These are phyloP conservation scores for Drosophila tanythrix DNA, from an alignment of 2,888 invertebrate genomes.

Conservation along the genomic window DNA sequence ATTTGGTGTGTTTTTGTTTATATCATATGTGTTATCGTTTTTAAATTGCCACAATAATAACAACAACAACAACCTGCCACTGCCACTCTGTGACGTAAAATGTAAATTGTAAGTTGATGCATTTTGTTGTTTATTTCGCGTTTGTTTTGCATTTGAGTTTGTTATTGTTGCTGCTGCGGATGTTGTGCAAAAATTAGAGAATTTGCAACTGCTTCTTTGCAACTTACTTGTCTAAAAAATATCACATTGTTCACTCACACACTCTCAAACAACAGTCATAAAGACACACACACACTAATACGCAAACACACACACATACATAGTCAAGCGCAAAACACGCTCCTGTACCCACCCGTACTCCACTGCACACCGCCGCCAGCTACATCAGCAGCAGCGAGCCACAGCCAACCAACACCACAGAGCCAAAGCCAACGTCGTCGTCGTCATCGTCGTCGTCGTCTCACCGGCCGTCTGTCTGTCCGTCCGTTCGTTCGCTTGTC, in stretches of 20 bases:
- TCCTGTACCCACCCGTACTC: conserved; percentile 77
- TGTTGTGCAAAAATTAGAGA: conserved; percentile 39
- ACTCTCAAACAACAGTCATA: conserved; percentile 31
- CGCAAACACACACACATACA: conserved; percentile 29
- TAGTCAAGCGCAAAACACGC: conserved; percentile 76
- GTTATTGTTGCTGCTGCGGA: conserved; percentile 28
- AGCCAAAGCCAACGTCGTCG: conserved; percentile 76
- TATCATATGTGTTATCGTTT: conserved; percentile 44
- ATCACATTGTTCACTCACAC: conserved; percentile 48
- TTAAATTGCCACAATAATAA: conserved; percentile 47
- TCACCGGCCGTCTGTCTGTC: conserved; percentile 60
- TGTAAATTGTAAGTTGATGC: conserved; percentile 72
- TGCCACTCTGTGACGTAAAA: conserved; percentile 58
- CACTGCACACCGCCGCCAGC: conserved; percentile 65
- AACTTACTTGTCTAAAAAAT: conserved; percentile 45
- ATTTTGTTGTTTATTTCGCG: conserved; percentile 23
- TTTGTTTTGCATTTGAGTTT: conserved; percentile 27
- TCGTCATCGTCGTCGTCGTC: conserved; percentile 48
- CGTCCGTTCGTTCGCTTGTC: conserved; percentile 46
- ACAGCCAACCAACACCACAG: conserved; percentile 70
- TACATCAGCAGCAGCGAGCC: conserved; percentile 54
- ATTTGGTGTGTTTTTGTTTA: conserved; percentile 38
- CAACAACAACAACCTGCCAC: conserved; percentile 70
- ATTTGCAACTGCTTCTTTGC: conserved; percentile 28
- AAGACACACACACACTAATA: conserved; percentile 30